These are phyloP conservation scores for Pelvicachromis taeniatus DNA, from an alignment of 2,113 vertebrate genomes.

Conservation along the genomic window DNA sequence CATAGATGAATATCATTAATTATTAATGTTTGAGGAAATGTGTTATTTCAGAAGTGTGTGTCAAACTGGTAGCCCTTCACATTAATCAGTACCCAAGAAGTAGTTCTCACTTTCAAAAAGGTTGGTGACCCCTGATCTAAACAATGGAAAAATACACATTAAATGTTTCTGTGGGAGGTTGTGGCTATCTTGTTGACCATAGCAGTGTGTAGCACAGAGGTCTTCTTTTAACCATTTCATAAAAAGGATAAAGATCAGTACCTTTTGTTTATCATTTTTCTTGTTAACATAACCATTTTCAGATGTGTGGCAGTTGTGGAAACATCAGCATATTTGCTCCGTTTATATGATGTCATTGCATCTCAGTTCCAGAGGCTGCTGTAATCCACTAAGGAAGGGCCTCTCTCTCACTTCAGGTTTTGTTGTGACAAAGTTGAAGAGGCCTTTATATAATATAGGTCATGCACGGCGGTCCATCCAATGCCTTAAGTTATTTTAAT, in stretches of 20 bases:
- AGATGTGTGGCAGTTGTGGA: not conserved
- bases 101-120: too few relatives aligned
- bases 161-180: not conserved
- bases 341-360: not conserved
- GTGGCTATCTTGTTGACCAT: not conserved
- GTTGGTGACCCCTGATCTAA: too few relatives aligned
- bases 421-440: constrained; percentile 28
- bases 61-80: too few relatives aligned
- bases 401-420: constrained; percentile 32
- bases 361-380: not conserved
- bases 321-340: not conserved
- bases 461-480: constrained; percentile 10
- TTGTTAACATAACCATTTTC: not conserved
- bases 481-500: constrained; percentile 51
- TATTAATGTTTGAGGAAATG: too few relatives aligned
- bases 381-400: not conserved
- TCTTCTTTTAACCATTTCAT: not conserved
- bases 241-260: not conserved
- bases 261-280: not conserved
- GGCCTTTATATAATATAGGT: constrained; percentile 61
- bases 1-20: too few relatives aligned
- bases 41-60: too few relatives aligned
- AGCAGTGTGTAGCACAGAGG: not conserved
- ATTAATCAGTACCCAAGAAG: too few relatives aligned
- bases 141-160: not conserved